Base-by-base conservation (phyloP, 2,888 invertebrate species). In the Harmothoe impar region DNA sequence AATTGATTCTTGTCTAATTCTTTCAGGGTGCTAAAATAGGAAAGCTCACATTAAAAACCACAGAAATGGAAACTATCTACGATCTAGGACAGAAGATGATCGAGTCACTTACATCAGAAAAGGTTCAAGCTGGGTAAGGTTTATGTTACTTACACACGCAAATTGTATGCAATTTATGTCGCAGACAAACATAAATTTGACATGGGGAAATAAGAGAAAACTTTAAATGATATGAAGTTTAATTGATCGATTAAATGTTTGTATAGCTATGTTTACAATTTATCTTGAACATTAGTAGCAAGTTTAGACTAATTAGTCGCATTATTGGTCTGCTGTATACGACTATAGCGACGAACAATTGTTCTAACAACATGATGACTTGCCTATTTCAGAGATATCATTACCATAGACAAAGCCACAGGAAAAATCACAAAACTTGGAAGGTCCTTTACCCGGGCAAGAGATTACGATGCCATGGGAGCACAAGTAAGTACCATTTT, bases 11-110 rank as follows among this genome's bases (percentile, higher is more conserved):
- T 10, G 43, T 43, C 5, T 43, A 43, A 89, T 72, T 91, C 85
- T 68, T 93, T 92, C 93, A 96, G 96, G 98, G 98, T 0, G 97
- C 98, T 0, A 97, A 98, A 95, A 97, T 98, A 81, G 99, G 99
- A 0, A 98, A 99, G 94, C 96, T 99, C 56, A 99, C 99, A 0
- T 96, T 99, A 84, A 99, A 99, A 96, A 99, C 99, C 0, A 99
- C 99, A 0, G 99, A 99, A 96, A 99, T 99, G 99, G 99, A 99
- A 96, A 99, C 99, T 0, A 98, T 99, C 92, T 99, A 99, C 95
- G 99, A 99, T 96, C 97, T 99, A 95, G 99, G 99, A 0, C 98
- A 98, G 89, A 99, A 99, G 96, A 99, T 99, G 97, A 99, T 99
- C 90, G 99, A 99, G 95, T 98, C 98, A 90, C 97, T 99, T 91